A percentile compares a stretch with the other conserved stretches of the same genome.
Conservation (phyloP, 1,140 invertebrate species). For the Sminthurinus signatus region DNA sequence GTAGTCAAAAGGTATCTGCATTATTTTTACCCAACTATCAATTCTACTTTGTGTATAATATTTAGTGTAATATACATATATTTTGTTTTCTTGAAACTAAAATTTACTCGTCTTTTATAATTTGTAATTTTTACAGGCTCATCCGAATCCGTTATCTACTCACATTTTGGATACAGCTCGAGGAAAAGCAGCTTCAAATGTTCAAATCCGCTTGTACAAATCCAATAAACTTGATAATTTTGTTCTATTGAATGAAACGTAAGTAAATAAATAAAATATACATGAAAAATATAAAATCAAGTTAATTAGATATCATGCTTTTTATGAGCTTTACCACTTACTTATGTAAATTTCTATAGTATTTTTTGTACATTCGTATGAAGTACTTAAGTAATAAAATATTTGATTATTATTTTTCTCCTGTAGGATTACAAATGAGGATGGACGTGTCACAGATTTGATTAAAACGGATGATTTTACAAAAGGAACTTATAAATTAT, state of each 20-base stretch:
- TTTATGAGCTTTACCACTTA: slow-evolving; percentile 2
- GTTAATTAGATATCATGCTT: not conserved
- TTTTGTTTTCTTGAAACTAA: no score
- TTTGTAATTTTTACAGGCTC: no score
- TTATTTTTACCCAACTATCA: no score
- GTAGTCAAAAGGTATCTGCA: no score
- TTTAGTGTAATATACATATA: no score
- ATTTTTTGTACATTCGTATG: slow-evolving; percentile 14
- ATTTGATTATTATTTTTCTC: slow-evolving; percentile 25
- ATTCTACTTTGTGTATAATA: no score
- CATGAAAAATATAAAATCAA: not conserved
- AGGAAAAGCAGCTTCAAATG: slow-evolving; percentile 13
- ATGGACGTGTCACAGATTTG: slow-evolving; percentile 59
- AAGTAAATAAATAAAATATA: not conserved
- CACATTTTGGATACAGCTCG: slow-evolving; percentile 44
- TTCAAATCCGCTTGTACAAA: slow-evolving; percentile 16
- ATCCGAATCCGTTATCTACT: slow-evolving; percentile 58
- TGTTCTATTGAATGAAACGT: slow-evolving; percentile 14
- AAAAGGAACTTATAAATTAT: slow-evolving; percentile 63
- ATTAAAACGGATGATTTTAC: slow-evolving; percentile 55
- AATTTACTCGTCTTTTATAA: no score
- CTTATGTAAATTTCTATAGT: not conserved
- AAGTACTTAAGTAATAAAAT: slow-evolving; percentile 1
- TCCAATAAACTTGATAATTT: slow-evolving; percentile 7
- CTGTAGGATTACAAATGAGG: slow-evolving; percentile 56